These are phyloP conservation scores for Drosophila pandora DNA, from an alignment of 1,140 invertebrate species.

Conservation along the genomic window DNA sequence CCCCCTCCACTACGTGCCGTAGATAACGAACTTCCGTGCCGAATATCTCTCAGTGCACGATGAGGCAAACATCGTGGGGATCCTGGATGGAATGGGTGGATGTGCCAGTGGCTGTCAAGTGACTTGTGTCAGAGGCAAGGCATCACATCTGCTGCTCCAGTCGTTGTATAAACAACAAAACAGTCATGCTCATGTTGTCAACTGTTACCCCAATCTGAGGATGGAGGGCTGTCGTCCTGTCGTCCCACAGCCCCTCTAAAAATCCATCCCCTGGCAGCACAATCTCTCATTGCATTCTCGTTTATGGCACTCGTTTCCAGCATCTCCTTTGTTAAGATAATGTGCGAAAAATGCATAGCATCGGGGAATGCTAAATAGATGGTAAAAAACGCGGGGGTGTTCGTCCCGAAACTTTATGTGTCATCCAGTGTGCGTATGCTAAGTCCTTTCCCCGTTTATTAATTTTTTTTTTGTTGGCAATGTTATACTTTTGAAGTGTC, in stretches of 20 bases:
- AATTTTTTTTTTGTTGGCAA: conserved; percentile 26
- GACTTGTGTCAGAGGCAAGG: conserved; percentile 38
- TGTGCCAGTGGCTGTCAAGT: conserved; percentile 30
- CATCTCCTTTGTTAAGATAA: conserved; percentile 61
- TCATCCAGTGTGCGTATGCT: conserved; percentile 53
- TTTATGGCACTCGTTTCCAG: conserved; percentile 44
- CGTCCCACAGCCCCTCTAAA: not conserved
- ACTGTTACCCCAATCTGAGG: conserved; percentile 11
- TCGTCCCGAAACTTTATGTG: conserved; percentile 33
- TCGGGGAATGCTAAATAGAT: conserved; percentile 67
- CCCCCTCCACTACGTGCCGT: conserved; percentile 54
- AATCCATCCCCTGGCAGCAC: conserved; percentile 21
- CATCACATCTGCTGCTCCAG: conserved; percentile 34
- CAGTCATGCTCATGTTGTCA: conserved; percentile 53
- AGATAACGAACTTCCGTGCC: conserved; percentile 50
- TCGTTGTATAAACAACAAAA: conserved; percentile 37
- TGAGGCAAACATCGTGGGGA: conserved; percentile 3
- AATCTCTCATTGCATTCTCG: conserved; percentile 53
- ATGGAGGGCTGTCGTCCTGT: not conserved
- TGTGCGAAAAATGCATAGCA: conserved; percentile 72
- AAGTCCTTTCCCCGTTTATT: conserved; percentile 44
- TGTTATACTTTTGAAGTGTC: conserved; percentile 43
- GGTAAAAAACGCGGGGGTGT: conserved; percentile 39
- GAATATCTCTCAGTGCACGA: conserved; percentile 36
- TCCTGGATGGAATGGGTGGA: not conserved